Conservation (phyloP, 2,888 invertebrate genomes). For the Cantharis rustica region DNA sequence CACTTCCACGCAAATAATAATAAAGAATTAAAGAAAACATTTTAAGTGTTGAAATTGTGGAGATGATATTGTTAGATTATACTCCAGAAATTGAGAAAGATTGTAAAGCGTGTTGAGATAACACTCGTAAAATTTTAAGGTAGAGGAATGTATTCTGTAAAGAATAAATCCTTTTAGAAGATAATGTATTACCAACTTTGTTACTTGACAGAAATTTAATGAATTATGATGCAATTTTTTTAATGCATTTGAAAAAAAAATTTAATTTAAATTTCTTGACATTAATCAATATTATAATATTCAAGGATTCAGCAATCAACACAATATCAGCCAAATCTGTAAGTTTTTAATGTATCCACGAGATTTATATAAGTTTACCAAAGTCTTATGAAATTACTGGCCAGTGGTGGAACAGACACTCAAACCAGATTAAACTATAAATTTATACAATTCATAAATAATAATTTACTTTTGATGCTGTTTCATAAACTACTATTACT, state of each 20-base stretch:
- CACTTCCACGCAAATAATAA: not conserved
- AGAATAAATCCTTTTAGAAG: not conserved
- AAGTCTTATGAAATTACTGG: too few species aligned
- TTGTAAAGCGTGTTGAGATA: conserved; percentile 1
- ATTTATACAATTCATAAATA: too few species aligned
- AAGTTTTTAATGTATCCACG: too few species aligned
- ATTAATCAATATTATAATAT: too few species aligned
- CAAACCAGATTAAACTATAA: too few species aligned
- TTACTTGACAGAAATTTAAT: not conserved
- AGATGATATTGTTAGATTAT: not conserved
- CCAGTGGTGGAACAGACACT: too few species aligned
- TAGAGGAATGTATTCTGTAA: not conserved
- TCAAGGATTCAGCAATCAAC: too few species aligned
- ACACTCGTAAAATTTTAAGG: not conserved
- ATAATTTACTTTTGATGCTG: too few species aligned
- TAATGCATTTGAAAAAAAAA: not conserved
- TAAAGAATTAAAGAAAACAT: not conserved
- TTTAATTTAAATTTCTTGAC: not conserved
- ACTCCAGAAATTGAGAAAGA: not conserved
- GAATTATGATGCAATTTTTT: not conserved
- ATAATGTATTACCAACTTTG: not conserved
- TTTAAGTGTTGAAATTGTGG: not conserved
- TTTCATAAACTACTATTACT: too few species aligned
- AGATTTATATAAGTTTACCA: too few species aligned
- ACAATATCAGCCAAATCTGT: too few species aligned